Evolutionary conservation across 2,888 invertebrate genomes (phyloP).

Genomic region (Nesidiocoris tenuis): DNA sequence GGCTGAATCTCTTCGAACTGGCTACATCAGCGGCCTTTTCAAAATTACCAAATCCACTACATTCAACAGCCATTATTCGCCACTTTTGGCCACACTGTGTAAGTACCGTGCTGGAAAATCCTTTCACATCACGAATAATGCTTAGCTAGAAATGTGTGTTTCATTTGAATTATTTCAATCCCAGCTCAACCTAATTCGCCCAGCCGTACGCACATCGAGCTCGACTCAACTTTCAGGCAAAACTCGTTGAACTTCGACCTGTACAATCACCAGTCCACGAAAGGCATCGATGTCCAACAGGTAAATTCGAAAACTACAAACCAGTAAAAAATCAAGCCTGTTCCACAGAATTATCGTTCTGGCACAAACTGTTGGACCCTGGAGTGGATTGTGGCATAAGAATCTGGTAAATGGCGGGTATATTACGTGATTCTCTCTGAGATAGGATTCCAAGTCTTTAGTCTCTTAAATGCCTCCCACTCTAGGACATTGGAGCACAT

Average conservation of each 20-base stretch:
- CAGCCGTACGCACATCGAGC: slow-evolving; percentile 60
- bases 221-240: slow-evolving; percentile 62
- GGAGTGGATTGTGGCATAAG: not conserved
- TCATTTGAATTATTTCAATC: slow-evolving; percentile 45
- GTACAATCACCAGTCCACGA: slow-evolving; percentile 61
- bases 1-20: slow-evolving; percentile 66
- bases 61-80: slow-evolving; percentile 43
- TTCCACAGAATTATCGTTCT: not conserved
- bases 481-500: too few relatives aligned
- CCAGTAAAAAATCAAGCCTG: not conserved
- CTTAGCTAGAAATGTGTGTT: too few relatives aligned
- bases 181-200: slow-evolving; percentile 58
- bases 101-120: too few relatives aligned
- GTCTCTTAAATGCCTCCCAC: too few relatives aligned
- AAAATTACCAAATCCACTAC: slow-evolving; percentile 57
- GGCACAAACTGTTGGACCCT: not conserved
- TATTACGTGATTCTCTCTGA: too few relatives aligned
- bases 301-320: too few relatives aligned
- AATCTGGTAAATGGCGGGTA: not conserved
- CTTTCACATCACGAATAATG: too few relatives aligned
- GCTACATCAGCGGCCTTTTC: slow-evolving; percentile 67
- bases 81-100: slow-evolving; percentile 45
- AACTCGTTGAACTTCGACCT: slow-evolving; percentile 63
- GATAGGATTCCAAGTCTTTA: too few relatives aligned
- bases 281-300: slow-evolving; percentile 66